Base-by-base conservation (phyloP, 2,797 vertebrate genomes). In the Otolemur crassicaudatus region DNA sequence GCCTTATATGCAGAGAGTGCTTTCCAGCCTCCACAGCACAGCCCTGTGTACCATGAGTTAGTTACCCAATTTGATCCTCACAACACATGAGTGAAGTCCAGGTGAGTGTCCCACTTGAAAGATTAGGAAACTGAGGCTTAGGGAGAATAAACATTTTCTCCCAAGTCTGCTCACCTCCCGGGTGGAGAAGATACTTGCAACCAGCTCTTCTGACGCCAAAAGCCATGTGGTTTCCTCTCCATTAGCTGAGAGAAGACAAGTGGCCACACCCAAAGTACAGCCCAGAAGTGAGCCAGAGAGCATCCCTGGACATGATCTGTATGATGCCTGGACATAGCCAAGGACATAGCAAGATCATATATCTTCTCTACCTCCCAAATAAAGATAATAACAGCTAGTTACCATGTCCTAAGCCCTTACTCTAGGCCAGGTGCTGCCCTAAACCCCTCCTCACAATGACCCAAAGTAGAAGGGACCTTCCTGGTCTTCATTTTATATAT, bases 51-150 rank as follows among this genome's bases (percentile, higher is more conserved):
- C 43, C 17, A 12, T 22, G 11, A 37, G 49, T 16, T 14, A 22
- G 9, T 75, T 31, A 29, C 23, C 67, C 79, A 37, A 40, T 69
- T 43, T 63, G 53, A 82, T 29, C 13, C 29, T 87, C 37, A 16
- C 3, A 11, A 4, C 25, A 22, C 20, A 40, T 61, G 31, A 25
- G 12, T 17, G 27, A 81, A 20, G 14, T n/a, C 40, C 29, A 67
- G n/a, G n/a, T 17, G 27, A 87, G 22, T n/a, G 12, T 69, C 60
- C 84, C 72, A 46, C 31, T 67, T 65, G n/a, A 77, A 40, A 92
- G 73, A 70, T 82, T 37, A 49, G 84, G 58, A 92, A 91, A 87
- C 31, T 16, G 25, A 95, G 60, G 83, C 46, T 95, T 7, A 14
- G 10, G n/a, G 6, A 79, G 13, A 29, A 46, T 25, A 43, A 90